phyloP scores from a whole-genome alignment of 2,113 vertebrate genomes.

The Tychaedon coryphoeus region DNA sequence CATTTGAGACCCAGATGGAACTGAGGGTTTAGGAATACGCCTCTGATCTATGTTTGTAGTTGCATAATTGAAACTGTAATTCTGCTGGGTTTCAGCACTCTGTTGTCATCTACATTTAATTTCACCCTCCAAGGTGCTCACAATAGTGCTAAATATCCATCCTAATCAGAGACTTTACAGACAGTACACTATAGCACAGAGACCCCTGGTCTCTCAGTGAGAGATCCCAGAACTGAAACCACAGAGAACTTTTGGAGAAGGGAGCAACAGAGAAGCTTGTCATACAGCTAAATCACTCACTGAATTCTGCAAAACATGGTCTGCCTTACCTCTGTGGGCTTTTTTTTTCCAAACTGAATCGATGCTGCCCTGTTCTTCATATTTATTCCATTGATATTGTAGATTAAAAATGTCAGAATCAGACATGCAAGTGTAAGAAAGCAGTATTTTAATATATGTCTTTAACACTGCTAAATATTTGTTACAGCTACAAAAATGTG shows the following conservation, averaged over 20 bases:
- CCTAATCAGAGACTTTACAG: constrained; percentile 17
- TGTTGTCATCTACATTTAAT: constrained; percentile 51
- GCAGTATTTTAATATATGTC: neutral
- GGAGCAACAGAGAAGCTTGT: neutral
- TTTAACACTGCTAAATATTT: neutral
- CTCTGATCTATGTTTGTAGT: constrained; percentile 27
- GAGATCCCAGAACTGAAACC: neutral
- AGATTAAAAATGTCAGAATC: neutral
- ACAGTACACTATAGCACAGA: neutral
- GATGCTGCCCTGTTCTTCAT: neutral
- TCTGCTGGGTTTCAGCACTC: constrained; percentile 50
- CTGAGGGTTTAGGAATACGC: neutral
- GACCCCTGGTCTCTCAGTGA: neutral
- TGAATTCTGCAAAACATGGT: neutral
- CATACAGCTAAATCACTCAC: neutral
- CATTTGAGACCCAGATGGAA: constrained; percentile 44
- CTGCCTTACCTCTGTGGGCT: neutral
- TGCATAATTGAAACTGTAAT: constrained; percentile 59
- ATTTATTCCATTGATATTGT: neutral
- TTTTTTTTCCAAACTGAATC: neutral
- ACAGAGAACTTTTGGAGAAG: neutral
- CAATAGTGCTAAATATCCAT: constrained; percentile 21
- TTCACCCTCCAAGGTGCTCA: constrained; percentile 1
- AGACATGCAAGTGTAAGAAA: neutral
- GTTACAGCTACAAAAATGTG: neutral